phyloP scores from a whole-genome alignment of 2,888 invertebrate genomes.

The Meliscaeva auricollis region DNA sequence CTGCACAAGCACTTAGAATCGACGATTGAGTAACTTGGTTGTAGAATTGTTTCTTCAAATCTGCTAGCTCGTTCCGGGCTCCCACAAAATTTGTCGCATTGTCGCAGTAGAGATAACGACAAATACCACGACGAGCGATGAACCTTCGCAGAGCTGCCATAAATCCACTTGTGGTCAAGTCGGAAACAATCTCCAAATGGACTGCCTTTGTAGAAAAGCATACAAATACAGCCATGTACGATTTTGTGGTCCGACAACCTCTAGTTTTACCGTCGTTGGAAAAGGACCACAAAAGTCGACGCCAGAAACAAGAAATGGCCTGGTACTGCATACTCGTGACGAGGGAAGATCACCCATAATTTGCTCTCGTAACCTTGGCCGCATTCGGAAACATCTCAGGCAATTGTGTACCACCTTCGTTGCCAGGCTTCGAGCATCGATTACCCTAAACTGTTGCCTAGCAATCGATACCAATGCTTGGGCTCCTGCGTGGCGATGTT shows the following conservation, averaged over 20 bases:
- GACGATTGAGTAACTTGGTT: conserved; percentile 15
- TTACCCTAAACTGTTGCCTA: conserved; percentile 62
- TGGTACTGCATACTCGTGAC: conserved; percentile 46
- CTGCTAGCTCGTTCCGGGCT: conserved; percentile 19
- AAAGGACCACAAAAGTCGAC: conserved; percentile 57
- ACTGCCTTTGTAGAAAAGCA: too few relatives aligned
- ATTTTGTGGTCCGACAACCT: conserved; percentile 35
- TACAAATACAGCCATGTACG: conserved; percentile 53
- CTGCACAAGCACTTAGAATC: conserved; percentile 23
- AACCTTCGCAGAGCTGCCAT: conserved; percentile 48
- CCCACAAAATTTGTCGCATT: conserved; percentile 57
- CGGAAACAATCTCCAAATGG: conserved; percentile 70
- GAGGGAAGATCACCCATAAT: conserved; percentile 67
- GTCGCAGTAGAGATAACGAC: conserved; percentile 47
- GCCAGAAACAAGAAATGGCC: conserved; percentile 56
- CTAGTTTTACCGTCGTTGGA: conserved; percentile 1
- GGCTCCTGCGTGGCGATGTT: conserved; percentile 52
- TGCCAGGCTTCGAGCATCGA: conserved; percentile 55
- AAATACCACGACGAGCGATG: conserved; percentile 35
- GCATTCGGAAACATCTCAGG: conserved; percentile 61
- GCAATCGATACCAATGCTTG: conserved; percentile 54
- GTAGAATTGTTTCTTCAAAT: conserved; percentile 37
- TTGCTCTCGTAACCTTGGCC: conserved; percentile 51
- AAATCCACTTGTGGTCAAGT: conserved; percentile 61
- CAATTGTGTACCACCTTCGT: conserved; percentile 42